Evolutionary conservation across 2,113 vertebrate species (phyloP), one percentile per base, ranked within the genome.

Genomic region (Limnothrissa miodon): DNA sequence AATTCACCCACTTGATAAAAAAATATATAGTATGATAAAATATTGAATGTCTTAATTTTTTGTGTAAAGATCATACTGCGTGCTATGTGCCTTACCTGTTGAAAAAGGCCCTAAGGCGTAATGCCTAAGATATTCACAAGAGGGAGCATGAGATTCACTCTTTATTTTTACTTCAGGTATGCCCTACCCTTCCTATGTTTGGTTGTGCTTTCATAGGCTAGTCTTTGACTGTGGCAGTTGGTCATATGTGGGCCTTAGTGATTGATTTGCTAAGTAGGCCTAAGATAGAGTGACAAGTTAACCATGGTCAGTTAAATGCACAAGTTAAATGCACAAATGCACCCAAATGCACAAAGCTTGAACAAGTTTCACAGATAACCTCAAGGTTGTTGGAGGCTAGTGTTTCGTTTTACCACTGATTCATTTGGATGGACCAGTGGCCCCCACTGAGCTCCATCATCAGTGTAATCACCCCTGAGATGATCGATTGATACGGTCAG

Each of bases 401-500:
- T 25, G 59, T 62, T 62, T 62, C 25, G 7, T 62, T 62, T 25
- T 74, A 70, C 29, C 2, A 15, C 33, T 10, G 29, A 74, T 74
- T 11, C 66, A 74, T 74, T 56, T 33, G 66, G 66, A 74, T 74
- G 29, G 29, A 13, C 66, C 66, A 39, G 0, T 0, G 10, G 10
- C 29, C 3, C 33, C 66, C 33, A 4, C 59, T 13, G 2, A 62
- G 59, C 59, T 11, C n/a, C 59, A 62, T 62, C 23, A 62, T n/a
- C 59, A 10, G 59, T 62, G 59, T 62, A 62, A 62, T 62, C 59
- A 62, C 59, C 59, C 59, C 25, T 11, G 59, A 29, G 59, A 62
- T 62, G 59, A 62, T 62, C 59, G 59, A 62, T 62, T 62, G 59
- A 62, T 62, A 62, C 59, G 59, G 59, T 62, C 59, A 62, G 59